Base-by-base conservation (phyloP, 2,888 invertebrate genomes). In the Drosophila helvetica region DNA sequence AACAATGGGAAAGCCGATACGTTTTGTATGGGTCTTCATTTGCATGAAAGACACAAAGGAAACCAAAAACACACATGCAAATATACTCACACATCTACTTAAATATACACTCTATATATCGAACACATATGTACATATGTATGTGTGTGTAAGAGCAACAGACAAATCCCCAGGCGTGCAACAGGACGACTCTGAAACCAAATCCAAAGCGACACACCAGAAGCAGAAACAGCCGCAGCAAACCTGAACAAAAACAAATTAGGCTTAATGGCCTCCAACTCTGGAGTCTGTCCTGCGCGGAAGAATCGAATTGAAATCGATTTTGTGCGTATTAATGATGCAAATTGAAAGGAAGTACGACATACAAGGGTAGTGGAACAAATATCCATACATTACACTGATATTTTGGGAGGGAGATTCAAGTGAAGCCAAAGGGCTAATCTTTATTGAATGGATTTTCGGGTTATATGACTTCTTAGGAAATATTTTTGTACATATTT, bases 111-210 rank as follows among this genome's bases (percentile, higher is more conserved):
- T n/a, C n/a, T n/a, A n/a, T 7, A 25, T 25, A 25, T 7, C 1
- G 7, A 25, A 25, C 10, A 12, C 10, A 30, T 10, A 3, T 15
- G 45, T 63, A n/a, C n/a, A n/a, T n/a, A 53, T 58, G 43, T 55
- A 30, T 12, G 45, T 15, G 56, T 15, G 56, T 48, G 66, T 51
- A 25, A 51, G 43, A n/a, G 22, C 46, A n/a, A n/a, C n/a, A n/a
- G n/a, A n/a, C n/a, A 65, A 80, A 78, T 75, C 80, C 80, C 60
- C 58, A 59, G 53, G 55, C 64, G 60, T 43, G 75, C 74, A 79
- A 72, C 80, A 77, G 75, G 66, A 56, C 62, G 38, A 33, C 12
- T 33, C 52, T 38, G n/a, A 59, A 43, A 53, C 30, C 25, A 50
- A 27, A 27, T 43, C 18, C 55, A 48, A n/a, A 25, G 56, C 19